Evolutionary conservation across 2,888 invertebrate genomes (phyloP).

Genomic region (Mythimna albipuncta): DNA sequence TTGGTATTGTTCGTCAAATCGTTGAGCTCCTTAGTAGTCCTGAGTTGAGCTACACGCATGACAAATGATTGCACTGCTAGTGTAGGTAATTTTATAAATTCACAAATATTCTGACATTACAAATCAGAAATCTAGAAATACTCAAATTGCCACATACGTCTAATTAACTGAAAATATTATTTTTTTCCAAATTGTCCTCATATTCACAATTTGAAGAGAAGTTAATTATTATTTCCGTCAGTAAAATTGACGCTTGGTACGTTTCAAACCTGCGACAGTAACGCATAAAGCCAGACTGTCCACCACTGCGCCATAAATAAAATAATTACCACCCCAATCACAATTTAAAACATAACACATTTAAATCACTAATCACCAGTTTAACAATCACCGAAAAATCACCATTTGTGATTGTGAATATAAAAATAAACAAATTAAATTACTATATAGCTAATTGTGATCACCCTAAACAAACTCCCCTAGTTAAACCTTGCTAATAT

Average conservation of each 20-base stretch:
- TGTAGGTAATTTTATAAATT: no score
- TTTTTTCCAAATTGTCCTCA: no score
- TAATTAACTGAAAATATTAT: no score
- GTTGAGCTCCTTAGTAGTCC: no score
- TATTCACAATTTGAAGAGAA: no score
- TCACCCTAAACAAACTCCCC: slow-evolving; percentile 32
- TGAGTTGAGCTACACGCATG: no score
- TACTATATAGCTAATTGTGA: slow-evolving; percentile 58
- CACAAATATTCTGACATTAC: no score
- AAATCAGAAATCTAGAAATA: no score
- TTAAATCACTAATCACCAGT: slow-evolving; percentile 42
- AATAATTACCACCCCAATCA: slow-evolving; percentile 29
- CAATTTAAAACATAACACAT: slow-evolving; percentile 35
- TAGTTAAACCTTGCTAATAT: neutral
- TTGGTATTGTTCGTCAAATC: no score
- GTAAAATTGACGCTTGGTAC: neutral
- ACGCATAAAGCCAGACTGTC: neutral
- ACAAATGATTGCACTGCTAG: no score
- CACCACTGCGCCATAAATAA: neutral
- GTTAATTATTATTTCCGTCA: no score
- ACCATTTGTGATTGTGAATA: slow-evolving; percentile 44
- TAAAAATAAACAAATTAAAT: slow-evolving; percentile 74
- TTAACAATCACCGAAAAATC: slow-evolving; percentile 48
- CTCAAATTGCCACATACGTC: no score
- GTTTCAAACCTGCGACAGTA: neutral